Percentiles rank a stretch among this genome's conserved stretches.
phyloP scores from a whole-genome alignment of 2,113 vertebrate genomes.

The Notechis scutatus region DNA sequence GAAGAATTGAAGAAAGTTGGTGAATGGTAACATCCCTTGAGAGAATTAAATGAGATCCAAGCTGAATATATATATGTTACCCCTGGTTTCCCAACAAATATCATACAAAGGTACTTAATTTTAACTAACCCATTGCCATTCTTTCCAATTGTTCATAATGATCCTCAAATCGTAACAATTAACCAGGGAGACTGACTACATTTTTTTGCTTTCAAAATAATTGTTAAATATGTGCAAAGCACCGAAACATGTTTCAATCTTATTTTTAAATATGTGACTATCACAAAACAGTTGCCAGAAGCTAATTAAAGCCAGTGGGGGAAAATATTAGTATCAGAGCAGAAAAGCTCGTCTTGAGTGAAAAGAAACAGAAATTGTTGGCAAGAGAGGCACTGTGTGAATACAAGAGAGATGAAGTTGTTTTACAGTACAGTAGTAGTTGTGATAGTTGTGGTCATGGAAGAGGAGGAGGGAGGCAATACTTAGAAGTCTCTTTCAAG shows the following conservation, averaged over 20 bases:
- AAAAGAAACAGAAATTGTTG: slow-evolving; percentile 32
- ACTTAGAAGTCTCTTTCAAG: slow-evolving; percentile 40
- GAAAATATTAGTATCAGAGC: slow-evolving; percentile 31
- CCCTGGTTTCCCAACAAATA: neutral
- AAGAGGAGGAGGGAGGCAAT: neutral
- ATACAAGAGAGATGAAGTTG: slow-evolving; percentile 26
- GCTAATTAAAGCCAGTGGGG: slow-evolving; percentile 24
- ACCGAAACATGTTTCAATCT: slow-evolving; percentile 7
- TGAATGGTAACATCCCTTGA: neutral
- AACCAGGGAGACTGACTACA: neutral
- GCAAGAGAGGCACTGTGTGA: slow-evolving; percentile 28
- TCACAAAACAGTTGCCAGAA: slow-evolving; percentile 48
- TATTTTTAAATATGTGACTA: neutral
- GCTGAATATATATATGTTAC: neutral
- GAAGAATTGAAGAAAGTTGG: neutral
- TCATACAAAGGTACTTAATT: neutral
- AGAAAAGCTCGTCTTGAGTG: slow-evolving; percentile 18
- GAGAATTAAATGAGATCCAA: neutral
- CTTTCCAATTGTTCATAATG: neutral
- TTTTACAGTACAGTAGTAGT: neutral
- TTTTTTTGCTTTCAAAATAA: neutral
- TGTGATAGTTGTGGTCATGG: neutral
- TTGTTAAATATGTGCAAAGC: slow-evolving; percentile 15
- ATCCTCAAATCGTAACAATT: neutral
- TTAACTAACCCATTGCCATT: neutral